phyloP scores from a whole-genome alignment of 23 tunicate species.

The Trididemnum clinides region DNA sequence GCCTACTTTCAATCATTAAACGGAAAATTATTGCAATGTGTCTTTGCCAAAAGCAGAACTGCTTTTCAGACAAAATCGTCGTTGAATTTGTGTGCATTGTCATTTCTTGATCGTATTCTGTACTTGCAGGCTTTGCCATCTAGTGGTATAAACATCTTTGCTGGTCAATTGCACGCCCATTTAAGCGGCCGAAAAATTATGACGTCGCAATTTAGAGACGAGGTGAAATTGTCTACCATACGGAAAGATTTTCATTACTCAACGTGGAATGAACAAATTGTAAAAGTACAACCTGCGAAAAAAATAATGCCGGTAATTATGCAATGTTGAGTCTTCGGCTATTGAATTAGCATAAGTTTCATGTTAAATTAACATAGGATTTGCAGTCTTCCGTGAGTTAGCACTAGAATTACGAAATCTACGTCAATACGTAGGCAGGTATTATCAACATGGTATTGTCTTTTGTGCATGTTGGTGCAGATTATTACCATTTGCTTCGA shows the following conservation, averaged over 20 bases:
- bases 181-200: constrained; percentile 57
- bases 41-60: too few species aligned
- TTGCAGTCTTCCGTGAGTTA: not conserved
- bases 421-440: too few species aligned
- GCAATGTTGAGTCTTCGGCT: not conserved
- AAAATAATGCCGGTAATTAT: constrained; percentile 53
- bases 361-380: not conserved
- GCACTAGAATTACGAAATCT: too few species aligned
- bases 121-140: constrained; percentile 59
- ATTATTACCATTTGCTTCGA: too few species aligned
- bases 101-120: too few species aligned
- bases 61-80: too few species aligned
- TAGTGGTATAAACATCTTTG: constrained; percentile 67
- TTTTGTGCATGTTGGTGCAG: too few species aligned
- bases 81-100: too few species aligned
- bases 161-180: constrained; percentile 71
- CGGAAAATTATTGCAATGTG: too few species aligned
- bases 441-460: too few species aligned
- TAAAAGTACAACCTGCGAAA: constrained; percentile 11
- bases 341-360: not conserved
- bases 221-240: constrained; percentile 24
- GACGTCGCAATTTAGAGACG: constrained; percentile 32
- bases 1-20: too few species aligned
- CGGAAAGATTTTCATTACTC: constrained; percentile 69
- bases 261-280: constrained; percentile 69